Evolutionary conservation across 2,113 vertebrate species (phyloP), one percentile per base, ranked within the genome.

Genomic region (Calyptomena viridis): DNA sequence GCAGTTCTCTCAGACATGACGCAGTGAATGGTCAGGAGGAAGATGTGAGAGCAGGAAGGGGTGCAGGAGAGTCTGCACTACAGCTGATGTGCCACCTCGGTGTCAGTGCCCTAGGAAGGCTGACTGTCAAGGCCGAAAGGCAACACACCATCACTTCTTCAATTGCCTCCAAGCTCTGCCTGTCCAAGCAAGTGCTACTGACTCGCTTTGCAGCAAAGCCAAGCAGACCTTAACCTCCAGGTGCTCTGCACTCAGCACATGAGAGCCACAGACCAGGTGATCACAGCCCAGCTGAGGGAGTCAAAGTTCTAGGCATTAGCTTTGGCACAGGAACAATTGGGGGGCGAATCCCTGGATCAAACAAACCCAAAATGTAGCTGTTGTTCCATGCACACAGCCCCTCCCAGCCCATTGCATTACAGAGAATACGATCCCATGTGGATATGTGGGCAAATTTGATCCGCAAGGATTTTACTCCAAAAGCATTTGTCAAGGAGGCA

Each of bases 251-350:
- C 2, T 2, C 66, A 50, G 35, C 24, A 44, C 6, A 35, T 0
- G 0, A 74, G 33, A 6, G 17, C 19, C 23, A 28, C 25, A 69
- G 44, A n/a, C 6, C 0, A 0, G 39, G 4, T 2, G 33, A n/a
- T 7, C 16, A 35, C 35, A 52, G 49, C 15, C 22, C 20, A 20
- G 39, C 14, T 49, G 14, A 49, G 39, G 40, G n/a, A 30, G 40
- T 7, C 19, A 9, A 60, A 80, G 24, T 5, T 18, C 47, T 12
- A 22, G 39, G 31, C 55, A 37, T 11, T 19, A 35, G 6, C 17
- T 58, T 28, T 35, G 58, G 37, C 40, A 68, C 2, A 12, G 50
- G 53, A 86, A 53, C 31, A 78, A 44, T 8, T 0, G 0, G 2
- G 14, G 39, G 8, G 4, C 8, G 87, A 90, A 75, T 39, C 20